Base-by-base conservation (phyloP, 1,140 invertebrate species). In the Drosophila nigrodunni region DNA sequence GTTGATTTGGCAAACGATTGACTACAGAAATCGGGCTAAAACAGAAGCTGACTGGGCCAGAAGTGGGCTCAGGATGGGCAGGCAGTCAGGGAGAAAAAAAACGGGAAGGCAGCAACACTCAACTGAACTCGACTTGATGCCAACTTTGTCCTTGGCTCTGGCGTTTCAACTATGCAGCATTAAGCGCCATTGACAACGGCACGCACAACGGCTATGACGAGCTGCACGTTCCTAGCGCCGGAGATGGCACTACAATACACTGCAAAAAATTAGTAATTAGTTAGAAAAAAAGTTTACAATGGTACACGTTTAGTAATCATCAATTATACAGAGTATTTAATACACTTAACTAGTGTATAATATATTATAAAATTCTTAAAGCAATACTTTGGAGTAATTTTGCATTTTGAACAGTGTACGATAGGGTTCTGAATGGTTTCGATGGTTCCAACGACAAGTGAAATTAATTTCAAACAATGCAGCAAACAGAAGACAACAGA, bases 391-490 rank as follows among this genome's bases (percentile, higher is more conserved):
- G 15, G 15, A 15, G 15, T 15, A 15, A 15, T 15, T 15, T 15
- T 15, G 15, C 15, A 21, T 37, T 65, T 65, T 30, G 18, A 2
- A 8, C 39, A 65, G 39, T 65, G 50, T 30, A 44, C 21, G 62
- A 65, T 65, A 65, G 62, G 50, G 41, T 55, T 65, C 41, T 34
- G 30, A 21, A 30, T 41, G 60, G 34, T 9, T 15, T 18, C 47
- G 15, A 69, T 41, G 57, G 77, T 59, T 67, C 74, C 68, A 67
- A 77, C 83, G 83, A 82, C 83, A 87, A 88, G 77, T 80, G 80
- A 89, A 88, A 88, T 89, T 88, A 88, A 88, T 88, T 88, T 88
- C 83, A 83, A 88, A 88, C 85, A 88, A 88, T 88, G 80, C 77
- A 77, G 80, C 77, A 88, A 86, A 73, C 82, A 82, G 82, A 80